Evolutionary conservation across 2,113 vertebrate genomes (phyloP), one percentile per base, ranked within the genome.

Genomic region (Pyrgilauda ruficollis): DNA sequence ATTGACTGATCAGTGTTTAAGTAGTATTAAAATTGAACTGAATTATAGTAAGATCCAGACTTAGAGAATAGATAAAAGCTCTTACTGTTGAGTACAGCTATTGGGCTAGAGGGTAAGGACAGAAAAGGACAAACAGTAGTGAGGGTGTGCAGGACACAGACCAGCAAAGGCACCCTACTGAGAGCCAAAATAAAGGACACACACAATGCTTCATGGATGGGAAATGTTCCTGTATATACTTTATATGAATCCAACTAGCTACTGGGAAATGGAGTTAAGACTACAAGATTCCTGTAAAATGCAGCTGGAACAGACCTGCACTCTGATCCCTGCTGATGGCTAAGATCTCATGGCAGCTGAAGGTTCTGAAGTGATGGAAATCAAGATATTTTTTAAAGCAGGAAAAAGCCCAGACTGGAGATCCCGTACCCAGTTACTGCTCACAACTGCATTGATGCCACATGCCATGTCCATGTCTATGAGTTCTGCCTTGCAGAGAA

Each of bases 391-490:
- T 64, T 76, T 50, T 30, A 52, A 58, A 86, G 28, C 58, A 75
- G 14, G 10, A 61, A 28, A 77, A 67, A 78, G 6, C 24, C 19
- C 37, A 68, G 37, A 17, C 28, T 52, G 21, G 23, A 9, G 0
- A 39, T 52, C 10, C 31, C 0, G 0, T 21, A 22, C 13, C 28
- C 82, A 49, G n/a, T 49, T 61, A 39, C 55, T 12, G 7, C 1
- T 33, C 13, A 43, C 6, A 84, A n/a, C 41, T 66, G 52, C 37
- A 37, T 0, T 28, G 33, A 64, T 44, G 50, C 44, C 46, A 67
- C 3, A 0, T 2, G 21, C 85, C 56, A 18, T 1, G 13, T 30
- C n/a, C 41, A 5, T 2, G 8, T 12, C 73, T 53, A 6, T 0
- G 0, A 33, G 27, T 11, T 39, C 33, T 69, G 21, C 59, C 24